Evolutionary conservation across 2,888 invertebrate genomes (phyloP), one percentile per base, ranked within the genome.

Genomic region (Craniophora ligustri): DNA sequence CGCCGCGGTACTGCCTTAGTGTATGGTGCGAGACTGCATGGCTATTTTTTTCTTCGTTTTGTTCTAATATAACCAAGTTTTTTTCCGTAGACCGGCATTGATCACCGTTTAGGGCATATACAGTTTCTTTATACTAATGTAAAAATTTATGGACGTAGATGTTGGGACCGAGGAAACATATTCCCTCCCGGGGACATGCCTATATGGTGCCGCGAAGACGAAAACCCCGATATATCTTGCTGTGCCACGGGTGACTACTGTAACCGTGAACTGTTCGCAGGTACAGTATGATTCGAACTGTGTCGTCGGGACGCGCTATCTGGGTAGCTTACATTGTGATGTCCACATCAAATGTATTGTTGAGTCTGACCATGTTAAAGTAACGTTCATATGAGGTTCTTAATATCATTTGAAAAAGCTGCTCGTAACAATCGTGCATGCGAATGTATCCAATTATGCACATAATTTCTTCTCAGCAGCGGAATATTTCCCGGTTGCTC

Each of bases 171-270:
- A 87, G 89, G 89, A 81, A 88, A 85, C 77, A 89, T 94, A 82
- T 94, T 95, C 84, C 95, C 95, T 77, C 95, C 95, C 69, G 94
- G 94, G 81, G 92, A 88, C 84, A 88, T 88, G 87, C 95, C 95
- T 67, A 90, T 94, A 78, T 94, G 94, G 94, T 95, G 95, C 91
- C 94, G 94, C 76, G 89, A 90, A 69, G 79, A 82, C 58, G 86
- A 88, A 71, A 79, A 79, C 47, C 80, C 84, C 63, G 87, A 85
- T 79, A 87, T 93, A 67, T 81, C 82, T 74, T 96, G 96, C 95
- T 96, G 96, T 93, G 86, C 94, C 79, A 92, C 94, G 87, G 96
- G n/a, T n/a, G n/a, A 96, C 94, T 95, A 94, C 94, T 97, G 97
- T 95, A 96, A 96, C 84, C 86, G 84, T 81, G 76, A 81, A 79